Conservation (phyloP, 2,888 invertebrate genomes). For the Noctua comes region DNA sequence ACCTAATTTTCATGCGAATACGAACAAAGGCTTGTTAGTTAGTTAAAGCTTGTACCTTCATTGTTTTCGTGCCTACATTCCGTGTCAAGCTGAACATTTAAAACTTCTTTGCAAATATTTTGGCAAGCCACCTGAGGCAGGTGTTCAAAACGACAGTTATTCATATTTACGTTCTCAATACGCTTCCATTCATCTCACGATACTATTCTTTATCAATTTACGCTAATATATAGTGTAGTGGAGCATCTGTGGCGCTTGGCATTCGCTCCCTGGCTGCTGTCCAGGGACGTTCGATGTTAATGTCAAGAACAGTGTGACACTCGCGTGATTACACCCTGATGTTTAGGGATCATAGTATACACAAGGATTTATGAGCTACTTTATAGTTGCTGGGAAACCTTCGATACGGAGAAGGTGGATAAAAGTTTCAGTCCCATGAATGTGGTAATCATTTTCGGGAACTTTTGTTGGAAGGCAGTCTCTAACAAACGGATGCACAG, state of each 20-base stretch:
- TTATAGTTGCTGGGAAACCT: neutral
- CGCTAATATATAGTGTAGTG: conserved; percentile 45
- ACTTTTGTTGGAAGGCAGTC: neutral
- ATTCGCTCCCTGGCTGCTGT: conserved; percentile 58
- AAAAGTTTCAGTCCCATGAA: neutral
- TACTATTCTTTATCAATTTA: conserved; percentile 66
- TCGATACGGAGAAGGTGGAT: neutral
- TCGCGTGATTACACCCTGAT: conserved; percentile 34
- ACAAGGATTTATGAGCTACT: neutral
- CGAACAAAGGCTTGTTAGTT: conserved; percentile 32
- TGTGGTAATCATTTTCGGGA: neutral
- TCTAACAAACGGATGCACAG: neutral
- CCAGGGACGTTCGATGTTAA: conserved; percentile 63
- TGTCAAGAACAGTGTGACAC: conserved; percentile 70
- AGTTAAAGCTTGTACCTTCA: conserved; percentile 10
- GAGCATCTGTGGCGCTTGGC: conserved; percentile 66
- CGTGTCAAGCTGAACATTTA: conserved; percentile 18
- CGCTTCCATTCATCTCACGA: conserved; percentile 47
- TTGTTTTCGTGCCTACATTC: conserved; percentile 10
- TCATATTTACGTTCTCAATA: conserved; percentile 34
- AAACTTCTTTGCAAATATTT: conserved; percentile 25
- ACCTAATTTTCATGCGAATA: conserved; percentile 22
- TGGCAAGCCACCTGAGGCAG: conserved; percentile 22
- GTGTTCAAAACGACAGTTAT: conserved; percentile 38
- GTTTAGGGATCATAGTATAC: conserved; percentile 8